phyloP scores from a whole-genome alignment of 2,888 invertebrate genomes.

The Tethea ocularis region DNA sequence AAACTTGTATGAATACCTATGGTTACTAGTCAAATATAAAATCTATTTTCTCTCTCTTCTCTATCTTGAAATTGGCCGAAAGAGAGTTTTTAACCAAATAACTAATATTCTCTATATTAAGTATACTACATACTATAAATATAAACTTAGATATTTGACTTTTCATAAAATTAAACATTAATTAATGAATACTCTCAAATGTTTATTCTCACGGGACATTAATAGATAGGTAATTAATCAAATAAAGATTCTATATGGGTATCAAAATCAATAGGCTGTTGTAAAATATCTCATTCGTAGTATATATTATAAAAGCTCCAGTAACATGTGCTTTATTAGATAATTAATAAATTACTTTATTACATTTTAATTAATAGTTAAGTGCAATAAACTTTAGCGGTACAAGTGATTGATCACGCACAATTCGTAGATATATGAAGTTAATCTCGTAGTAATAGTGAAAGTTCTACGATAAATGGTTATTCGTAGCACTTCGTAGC shows the following conservation, averaged over 20 bases:
- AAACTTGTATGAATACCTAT: too few relatives aligned
- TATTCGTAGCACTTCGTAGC: conserved; percentile 18
- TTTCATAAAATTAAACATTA: not conserved
- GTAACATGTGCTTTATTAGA: not conserved
- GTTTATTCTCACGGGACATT: not conserved
- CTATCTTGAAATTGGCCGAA: too few relatives aligned
- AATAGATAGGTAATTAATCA: not conserved
- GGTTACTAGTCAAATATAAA: too few relatives aligned
- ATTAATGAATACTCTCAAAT: not conserved
- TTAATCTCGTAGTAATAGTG: conserved; percentile 16
- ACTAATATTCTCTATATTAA: too few relatives aligned
- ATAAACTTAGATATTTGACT: too few relatives aligned
- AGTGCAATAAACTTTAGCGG: not conserved
- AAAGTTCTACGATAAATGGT: conserved; percentile 23
- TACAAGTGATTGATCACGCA: not conserved
- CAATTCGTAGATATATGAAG: not conserved
- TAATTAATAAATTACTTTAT: not conserved
- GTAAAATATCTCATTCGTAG: not conserved
- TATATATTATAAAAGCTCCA: not conserved
- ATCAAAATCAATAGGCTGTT: not conserved
- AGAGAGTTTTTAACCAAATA: too few relatives aligned
- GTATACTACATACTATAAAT: too few relatives aligned
- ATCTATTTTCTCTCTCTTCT: too few relatives aligned
- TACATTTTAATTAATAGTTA: not conserved
- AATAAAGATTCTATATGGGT: not conserved